A percentile compares a stretch with the other conserved stretches of the same genome.
Evolutionary conservation across 2,797 vertebrate genomes (phyloP).

Genomic region (Cirrhinus molitorella): DNA sequence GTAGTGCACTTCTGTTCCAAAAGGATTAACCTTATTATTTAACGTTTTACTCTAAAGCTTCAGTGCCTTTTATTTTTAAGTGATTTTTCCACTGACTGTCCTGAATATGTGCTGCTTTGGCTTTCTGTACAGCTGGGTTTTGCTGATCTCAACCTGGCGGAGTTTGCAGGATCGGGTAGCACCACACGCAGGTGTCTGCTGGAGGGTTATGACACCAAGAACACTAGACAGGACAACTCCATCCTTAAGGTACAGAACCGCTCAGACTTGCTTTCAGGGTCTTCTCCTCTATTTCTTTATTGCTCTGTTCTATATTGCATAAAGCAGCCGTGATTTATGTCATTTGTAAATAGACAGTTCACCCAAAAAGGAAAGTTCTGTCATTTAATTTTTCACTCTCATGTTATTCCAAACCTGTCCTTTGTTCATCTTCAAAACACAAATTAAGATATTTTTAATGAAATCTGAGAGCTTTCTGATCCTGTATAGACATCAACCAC

Average conservation of each 20-base stretch:
- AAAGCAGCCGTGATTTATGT: neutral
- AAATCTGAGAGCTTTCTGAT: no score
- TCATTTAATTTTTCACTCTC: no score
- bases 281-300: neutral
- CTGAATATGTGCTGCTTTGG: neutral
- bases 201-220: constrained; percentile 98
- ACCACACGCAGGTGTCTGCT: constrained; percentile 95
- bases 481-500: no score
- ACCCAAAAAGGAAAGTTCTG: no score
- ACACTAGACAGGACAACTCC: constrained; percentile 97
- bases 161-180: constrained; percentile 77
- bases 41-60: neutral
- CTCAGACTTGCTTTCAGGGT: neutral
- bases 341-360: neutral
- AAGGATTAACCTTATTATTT: neutral
- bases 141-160: constrained; percentile 87
- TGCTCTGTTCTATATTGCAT: neutral
- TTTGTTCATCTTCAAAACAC: no score
- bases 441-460: no score
- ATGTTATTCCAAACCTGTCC: no score
- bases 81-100: neutral
- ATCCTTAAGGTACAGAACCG: constrained; percentile 90
- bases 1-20: neutral
- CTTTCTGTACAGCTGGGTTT: constrained; percentile 81
- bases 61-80: neutral